Evolutionary conservation across 2,113 vertebrate species (phyloP).

Genomic region (Oncorhynchus keta): DNA sequence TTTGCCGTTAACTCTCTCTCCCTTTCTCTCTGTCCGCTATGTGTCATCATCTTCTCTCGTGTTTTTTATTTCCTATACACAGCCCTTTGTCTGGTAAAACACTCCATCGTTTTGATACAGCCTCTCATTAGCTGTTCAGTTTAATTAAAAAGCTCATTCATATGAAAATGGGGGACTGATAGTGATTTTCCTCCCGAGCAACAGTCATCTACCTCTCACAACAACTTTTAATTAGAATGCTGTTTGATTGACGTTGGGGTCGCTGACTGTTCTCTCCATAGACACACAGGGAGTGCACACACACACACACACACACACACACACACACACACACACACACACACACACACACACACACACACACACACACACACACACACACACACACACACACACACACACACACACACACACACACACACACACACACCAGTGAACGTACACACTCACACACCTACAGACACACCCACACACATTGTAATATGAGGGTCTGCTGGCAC

Average conservation of each 20-base stretch:
- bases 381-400: too few relatives aligned
- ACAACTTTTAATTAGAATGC: slow-evolving; percentile 86
- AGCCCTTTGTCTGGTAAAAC: slow-evolving; percentile 54
- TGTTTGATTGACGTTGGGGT: slow-evolving; percentile 61
- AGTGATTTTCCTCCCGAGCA: slow-evolving; percentile 76
- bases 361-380: too few relatives aligned
- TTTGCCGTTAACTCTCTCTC: slow-evolving; percentile 40
- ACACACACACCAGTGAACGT: too few relatives aligned
- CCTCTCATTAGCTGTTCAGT: slow-evolving; percentile 71
- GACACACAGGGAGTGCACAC: not conserved
- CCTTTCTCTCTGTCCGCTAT: slow-evolving; percentile 35
- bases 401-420: too few relatives aligned
- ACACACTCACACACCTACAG: too few relatives aligned
- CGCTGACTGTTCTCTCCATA: slow-evolving; percentile 1
- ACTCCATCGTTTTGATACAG: slow-evolving; percentile 72
- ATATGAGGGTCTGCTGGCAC: not conserved
- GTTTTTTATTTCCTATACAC: slow-evolving; percentile 51
- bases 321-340: too few relatives aligned
- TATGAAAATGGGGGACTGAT: slow-evolving; percentile 87
- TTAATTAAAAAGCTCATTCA: slow-evolving; percentile 89
- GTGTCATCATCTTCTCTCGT: slow-evolving; percentile 48
- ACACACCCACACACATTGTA: not conserved
- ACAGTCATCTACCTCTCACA: slow-evolving; percentile 80
- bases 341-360: too few relatives aligned
- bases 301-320: too few relatives aligned